Conservation (phyloP, 1,140 invertebrate genomes). For the Drosophila parvula region DNA sequence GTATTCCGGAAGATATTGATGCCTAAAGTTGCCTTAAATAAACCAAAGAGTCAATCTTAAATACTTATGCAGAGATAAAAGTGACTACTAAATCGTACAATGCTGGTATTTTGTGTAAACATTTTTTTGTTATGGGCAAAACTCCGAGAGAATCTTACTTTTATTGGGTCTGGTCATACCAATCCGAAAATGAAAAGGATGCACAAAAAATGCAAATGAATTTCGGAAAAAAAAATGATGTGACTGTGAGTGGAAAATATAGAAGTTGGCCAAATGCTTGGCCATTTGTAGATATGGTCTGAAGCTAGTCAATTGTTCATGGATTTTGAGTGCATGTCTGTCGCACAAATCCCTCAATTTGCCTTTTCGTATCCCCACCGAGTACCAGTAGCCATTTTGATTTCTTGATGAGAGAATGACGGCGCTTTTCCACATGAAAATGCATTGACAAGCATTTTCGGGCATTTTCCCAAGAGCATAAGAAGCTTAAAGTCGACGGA, state of each 20-base stretch:
- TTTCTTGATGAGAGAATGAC: not conserved
- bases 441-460: conserved; percentile 28
- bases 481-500: conserved; percentile 26
- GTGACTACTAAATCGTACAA: not conserved
- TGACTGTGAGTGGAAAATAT: not conserved
- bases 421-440: conserved; percentile 11
- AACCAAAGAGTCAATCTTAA: not conserved
- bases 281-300: conserved; percentile 2
- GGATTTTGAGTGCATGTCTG: conserved; percentile 3
- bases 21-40: not conserved
- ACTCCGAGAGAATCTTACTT: too few species aligned
- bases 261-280: not conserved
- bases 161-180: not conserved
- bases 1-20: not conserved
- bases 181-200: not conserved
- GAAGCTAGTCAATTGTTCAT: conserved; percentile 13
- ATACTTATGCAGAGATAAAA: not conserved
- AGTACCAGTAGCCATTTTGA: not conserved
- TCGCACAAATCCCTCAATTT: conserved; percentile 3
- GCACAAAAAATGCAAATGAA: conserved; percentile 5
- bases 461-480: not conserved
- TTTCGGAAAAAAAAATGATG: not conserved
- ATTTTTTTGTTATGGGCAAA: not conserved
- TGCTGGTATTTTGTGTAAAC: not conserved
- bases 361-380: not conserved